phyloP scores from a whole-genome alignment of 2,113 vertebrate genomes.

The Brachypodius melanocephalos region DNA sequence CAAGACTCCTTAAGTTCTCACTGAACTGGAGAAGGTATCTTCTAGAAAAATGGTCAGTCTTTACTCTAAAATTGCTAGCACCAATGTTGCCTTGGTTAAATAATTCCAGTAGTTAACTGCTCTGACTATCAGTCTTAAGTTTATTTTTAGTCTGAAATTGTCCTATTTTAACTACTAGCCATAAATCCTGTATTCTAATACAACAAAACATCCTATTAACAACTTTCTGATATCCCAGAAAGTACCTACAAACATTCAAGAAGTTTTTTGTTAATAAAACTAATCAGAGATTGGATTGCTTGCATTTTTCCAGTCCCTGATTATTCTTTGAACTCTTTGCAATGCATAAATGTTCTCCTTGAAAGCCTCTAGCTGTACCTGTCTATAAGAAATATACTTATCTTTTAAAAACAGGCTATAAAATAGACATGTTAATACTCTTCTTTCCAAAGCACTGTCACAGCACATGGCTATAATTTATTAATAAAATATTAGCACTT shows the following conservation, averaged over 20 bases:
- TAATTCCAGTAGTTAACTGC: not conserved
- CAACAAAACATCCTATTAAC: not conserved
- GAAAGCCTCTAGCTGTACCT: not conserved
- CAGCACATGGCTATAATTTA: not conserved
- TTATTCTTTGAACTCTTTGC: not conserved
- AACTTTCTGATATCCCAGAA: not conserved
- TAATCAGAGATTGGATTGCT: not conserved
- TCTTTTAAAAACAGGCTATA: not conserved
- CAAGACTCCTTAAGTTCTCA: not conserved
- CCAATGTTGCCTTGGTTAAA: not conserved
- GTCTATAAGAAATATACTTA: not conserved
- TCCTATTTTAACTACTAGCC: not conserved
- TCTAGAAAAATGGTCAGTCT: not conserved
- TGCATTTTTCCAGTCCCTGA: not conserved
- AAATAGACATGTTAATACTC: not conserved
- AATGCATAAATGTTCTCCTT: not conserved
- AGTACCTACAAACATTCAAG: not conserved
- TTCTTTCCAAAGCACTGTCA: not conserved
- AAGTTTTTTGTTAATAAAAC: not conserved
- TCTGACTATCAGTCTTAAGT: not conserved
- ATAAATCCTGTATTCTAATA: not conserved
- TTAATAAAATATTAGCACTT: not conserved
- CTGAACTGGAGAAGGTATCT: not conserved
- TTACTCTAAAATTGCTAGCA: not conserved
- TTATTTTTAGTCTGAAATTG: not conserved